These are phyloP conservation scores for Regulus satrapa DNA, from an alignment of 2,113 vertebrate genomes.

Conservation along the genomic window DNA sequence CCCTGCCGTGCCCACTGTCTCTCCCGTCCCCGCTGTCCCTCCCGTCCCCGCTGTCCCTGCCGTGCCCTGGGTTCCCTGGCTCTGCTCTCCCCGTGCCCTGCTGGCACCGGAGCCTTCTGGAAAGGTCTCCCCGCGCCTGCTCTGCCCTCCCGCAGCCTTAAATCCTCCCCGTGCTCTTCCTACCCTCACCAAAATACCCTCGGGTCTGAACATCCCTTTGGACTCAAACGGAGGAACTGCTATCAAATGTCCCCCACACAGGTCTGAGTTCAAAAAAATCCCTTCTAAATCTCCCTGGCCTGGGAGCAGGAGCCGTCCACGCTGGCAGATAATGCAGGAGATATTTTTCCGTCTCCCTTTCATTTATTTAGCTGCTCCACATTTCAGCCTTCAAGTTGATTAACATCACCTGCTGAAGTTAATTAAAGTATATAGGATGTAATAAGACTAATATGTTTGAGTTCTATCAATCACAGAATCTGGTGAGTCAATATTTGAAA, in stretches of 20 bases:
- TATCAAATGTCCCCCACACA: neutral
- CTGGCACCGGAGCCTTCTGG: neutral
- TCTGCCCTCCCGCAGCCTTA: neutral
- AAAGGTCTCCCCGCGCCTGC: neutral
- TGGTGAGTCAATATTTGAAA: constrained; percentile 54
- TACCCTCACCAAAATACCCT: neutral
- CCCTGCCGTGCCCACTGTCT: too few relatives aligned
- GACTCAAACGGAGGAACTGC: neutral
- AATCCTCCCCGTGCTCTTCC: neutral
- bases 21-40: too few relatives aligned
- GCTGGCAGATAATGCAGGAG: neutral
- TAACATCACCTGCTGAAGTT: constrained; percentile 37
- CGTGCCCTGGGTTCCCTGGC: neutral
- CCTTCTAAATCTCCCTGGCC: neutral
- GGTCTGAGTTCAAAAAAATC: neutral
- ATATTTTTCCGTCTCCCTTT: constrained; percentile 1
- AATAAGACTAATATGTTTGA: constrained; percentile 58
- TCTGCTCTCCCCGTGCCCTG: neutral
- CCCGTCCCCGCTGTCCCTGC: too few relatives aligned
- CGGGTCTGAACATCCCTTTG: neutral
- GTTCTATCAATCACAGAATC: constrained; percentile 30
- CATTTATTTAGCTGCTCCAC: constrained; percentile 14
- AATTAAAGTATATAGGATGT: constrained; percentile 41
- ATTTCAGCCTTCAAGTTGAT: constrained; percentile 23
- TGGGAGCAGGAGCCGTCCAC: neutral